phyloP scores from a whole-genome alignment of 1,140 invertebrate species.

The Cotesia chilonis region DNA sequence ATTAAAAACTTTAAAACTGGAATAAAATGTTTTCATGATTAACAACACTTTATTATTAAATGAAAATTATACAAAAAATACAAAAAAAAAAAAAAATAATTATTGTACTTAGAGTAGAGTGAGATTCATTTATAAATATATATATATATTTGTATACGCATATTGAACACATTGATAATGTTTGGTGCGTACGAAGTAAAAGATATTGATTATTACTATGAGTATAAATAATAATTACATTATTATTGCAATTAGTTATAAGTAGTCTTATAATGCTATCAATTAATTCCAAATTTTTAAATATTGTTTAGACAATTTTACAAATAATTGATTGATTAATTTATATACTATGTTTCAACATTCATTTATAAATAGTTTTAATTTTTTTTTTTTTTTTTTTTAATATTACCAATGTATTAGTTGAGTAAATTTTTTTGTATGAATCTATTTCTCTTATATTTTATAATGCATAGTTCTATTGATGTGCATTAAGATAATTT shows the following conservation, averaged over 20 bases:
- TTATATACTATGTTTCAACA: slow-evolving; percentile 16
- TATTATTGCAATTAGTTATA: not conserved
- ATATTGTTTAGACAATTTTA: not conserved
- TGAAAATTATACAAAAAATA: not conserved
- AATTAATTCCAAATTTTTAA: slow-evolving; percentile 14
- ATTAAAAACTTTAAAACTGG: too few relatives aligned
- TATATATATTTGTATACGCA: not conserved
- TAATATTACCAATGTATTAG: not conserved
- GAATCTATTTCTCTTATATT: not conserved
- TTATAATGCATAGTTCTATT: not conserved
- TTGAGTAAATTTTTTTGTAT: not conserved
- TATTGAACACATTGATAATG: not conserved
- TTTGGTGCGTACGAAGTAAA: slow-evolving; percentile 21
- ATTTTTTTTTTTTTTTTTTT: not conserved
- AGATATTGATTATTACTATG: not conserved
- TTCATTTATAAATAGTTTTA: not conserved
- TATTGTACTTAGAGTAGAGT: not conserved
- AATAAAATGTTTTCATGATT: not conserved
- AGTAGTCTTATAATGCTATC: slow-evolving; percentile 14
- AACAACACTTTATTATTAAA: slow-evolving; percentile 2
- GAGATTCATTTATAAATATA: slow-evolving; percentile 12
- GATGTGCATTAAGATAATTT: not conserved
- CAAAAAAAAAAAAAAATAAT: not conserved
- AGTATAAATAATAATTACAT: not conserved
- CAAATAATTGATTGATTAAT: slow-evolving; percentile 7